Evolutionary conservation across 2,888 invertebrate genomes (phyloP).

Genomic region (Sylvicola fuscatus): DNA sequence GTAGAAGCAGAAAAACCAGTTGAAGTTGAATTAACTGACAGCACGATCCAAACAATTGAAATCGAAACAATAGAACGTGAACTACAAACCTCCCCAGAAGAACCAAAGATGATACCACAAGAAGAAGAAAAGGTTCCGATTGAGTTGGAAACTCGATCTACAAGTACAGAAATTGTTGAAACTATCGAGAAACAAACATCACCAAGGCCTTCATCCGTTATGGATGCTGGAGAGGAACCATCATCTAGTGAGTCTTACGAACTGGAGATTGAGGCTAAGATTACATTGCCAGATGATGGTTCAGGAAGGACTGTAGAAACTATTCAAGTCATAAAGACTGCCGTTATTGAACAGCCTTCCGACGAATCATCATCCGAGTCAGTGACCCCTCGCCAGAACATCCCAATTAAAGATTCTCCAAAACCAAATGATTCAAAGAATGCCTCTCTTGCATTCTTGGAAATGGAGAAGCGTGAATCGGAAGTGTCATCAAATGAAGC

Average conservation of each 20-base stretch:
- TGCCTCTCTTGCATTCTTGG: too few relatives aligned
- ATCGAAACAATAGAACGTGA: conserved; percentile 8
- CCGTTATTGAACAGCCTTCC: neutral
- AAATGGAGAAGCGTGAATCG: too few relatives aligned
- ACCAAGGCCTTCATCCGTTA: conserved; percentile 4
- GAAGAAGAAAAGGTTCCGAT: conserved; percentile 17
- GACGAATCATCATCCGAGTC: too few relatives aligned
- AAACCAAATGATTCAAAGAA: too few relatives aligned
- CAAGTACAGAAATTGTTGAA: conserved; percentile 13
- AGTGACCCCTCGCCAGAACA: too few relatives aligned
- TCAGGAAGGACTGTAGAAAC: neutral
- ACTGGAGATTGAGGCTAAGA: conserved; percentile 32
- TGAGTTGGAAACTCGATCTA: conserved; percentile 11
- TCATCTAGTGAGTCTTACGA: conserved; percentile 21
- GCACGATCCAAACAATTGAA: conserved; percentile 3
- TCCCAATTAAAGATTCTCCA: too few relatives aligned
- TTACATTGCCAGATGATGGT: conserved; percentile 30
- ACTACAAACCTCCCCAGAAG: conserved; percentile 17
- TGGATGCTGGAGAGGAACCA: conserved; percentile 15
- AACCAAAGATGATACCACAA: conserved; percentile 16
- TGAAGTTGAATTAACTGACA: conserved; percentile 8
- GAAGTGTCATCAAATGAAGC: too few relatives aligned
- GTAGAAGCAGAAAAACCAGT: conserved; percentile 15
- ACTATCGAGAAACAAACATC: conserved; percentile 14
- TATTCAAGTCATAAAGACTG: neutral